phyloP scores from a whole-genome alignment of 2,113 vertebrate species.

The Heterocephalus glaber region DNA sequence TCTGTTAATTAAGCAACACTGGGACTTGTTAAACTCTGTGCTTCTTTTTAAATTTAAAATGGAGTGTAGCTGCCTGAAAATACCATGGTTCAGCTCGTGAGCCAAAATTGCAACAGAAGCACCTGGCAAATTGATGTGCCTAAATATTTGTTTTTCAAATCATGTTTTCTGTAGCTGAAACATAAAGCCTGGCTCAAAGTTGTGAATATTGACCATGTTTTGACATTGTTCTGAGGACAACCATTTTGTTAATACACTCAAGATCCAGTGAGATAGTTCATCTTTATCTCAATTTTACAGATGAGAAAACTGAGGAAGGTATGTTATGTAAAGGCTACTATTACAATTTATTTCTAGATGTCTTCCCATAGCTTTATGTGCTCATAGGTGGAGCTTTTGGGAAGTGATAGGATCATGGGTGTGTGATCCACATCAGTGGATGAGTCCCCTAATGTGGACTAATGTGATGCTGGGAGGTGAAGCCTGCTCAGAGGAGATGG shows the following conservation, averaged over 20 bases:
- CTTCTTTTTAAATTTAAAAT: slow-evolving; percentile 21
- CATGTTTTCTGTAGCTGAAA: neutral
- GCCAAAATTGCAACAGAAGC: neutral
- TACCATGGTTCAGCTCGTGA: neutral
- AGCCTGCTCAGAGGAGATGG: neutral
- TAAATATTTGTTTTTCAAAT: slow-evolving; percentile 11
- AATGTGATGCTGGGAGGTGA: neutral
- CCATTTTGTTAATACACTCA: neutral
- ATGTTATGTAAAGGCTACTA: neutral
- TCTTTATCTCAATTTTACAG: neutral
- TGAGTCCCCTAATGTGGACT: neutral
- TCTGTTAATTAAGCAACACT: neutral
- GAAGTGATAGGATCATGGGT: neutral
- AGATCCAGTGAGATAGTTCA: neutral
- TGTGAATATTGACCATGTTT: neutral
- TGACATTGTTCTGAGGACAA: neutral
- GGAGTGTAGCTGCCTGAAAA: neutral
- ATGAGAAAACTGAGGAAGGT: neutral
- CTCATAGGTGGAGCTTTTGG: neutral
- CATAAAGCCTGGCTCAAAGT: neutral
- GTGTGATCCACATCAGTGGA: neutral
- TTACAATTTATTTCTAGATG: neutral
- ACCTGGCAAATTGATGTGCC: neutral
- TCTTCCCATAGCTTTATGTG: neutral
- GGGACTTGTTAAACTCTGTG: neutral